These are phyloP conservation scores for Nestor notabilis DNA, from an alignment of 2,113 vertebrate genomes.

Conservation along the genomic window DNA sequence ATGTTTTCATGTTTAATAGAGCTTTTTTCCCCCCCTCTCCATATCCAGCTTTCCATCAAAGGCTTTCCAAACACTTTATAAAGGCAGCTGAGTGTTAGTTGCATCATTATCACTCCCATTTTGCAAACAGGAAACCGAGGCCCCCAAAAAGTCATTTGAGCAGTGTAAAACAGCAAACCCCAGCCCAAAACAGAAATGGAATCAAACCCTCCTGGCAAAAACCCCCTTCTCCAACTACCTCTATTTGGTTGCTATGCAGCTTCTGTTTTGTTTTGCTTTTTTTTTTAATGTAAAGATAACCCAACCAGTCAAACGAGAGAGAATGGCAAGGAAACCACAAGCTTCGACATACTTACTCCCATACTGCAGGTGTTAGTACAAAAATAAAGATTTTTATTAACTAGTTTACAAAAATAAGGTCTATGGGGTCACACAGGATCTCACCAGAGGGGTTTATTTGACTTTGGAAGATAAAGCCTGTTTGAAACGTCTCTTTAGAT, in stretches of 20 bases:
- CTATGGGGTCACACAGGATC: conserved; percentile 15
- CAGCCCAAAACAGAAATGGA: neutral
- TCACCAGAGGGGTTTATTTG: conserved; percentile 39
- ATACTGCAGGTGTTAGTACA: conserved; percentile 66
- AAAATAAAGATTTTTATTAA: conserved; percentile 79
- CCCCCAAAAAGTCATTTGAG: neutral
- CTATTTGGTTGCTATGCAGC: neutral
- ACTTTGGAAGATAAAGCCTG: conserved; percentile 82
- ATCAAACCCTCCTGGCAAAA: neutral
- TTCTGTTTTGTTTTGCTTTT: neutral
- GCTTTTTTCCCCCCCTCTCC: neutral
- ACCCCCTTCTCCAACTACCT: neutral
- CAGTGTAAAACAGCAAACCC: neutral
- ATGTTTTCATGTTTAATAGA: conserved; percentile 21
- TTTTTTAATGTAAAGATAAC: neutral
- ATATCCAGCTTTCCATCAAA: neutral
- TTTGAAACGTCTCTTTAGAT: conserved; percentile 84
- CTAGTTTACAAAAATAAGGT: conserved; percentile 68
- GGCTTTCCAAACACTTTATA: neutral
- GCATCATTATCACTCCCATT: neutral
- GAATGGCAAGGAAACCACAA: neutral
- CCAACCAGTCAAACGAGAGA: neutral
- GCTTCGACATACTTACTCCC: conserved; percentile 36
- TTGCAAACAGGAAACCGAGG: neutral
- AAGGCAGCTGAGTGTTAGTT: neutral